Conservation (phyloP, 2,797 vertebrate species). For the Enteromius radiatus region DNA sequence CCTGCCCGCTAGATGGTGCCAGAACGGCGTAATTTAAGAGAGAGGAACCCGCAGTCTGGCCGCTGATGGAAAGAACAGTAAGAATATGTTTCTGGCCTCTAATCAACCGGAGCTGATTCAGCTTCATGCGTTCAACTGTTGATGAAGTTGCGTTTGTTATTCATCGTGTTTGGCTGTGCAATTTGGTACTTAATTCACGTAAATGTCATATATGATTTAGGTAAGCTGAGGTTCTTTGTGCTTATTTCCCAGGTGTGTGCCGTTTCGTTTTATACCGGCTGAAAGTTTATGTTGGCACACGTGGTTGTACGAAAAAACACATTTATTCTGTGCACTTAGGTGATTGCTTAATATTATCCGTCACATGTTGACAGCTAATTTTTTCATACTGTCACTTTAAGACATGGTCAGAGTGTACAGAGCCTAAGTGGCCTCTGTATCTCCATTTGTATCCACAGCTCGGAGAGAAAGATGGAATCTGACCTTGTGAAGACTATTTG, state of each 20-base stretch:
- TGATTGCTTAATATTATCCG: not conserved
- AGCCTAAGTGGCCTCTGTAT: not conserved
- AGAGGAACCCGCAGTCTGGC: no score
- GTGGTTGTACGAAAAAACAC: not conserved
- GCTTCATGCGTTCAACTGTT: not conserved
- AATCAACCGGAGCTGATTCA: not conserved
- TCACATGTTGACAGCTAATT: not conserved
- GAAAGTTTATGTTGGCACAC: not conserved
- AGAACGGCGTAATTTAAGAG: not conserved
- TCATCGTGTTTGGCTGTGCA: not conserved
- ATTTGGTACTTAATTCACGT: not conserved
- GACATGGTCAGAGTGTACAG: not conserved
- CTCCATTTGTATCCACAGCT: not conserved
- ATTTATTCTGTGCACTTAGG: not conserved
- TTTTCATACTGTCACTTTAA: not conserved
- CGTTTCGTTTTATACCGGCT: not conserved
- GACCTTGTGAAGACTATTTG: conserved; percentile 1
- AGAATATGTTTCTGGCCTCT: not conserved
- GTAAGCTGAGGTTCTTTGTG: not conserved
- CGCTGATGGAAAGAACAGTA: no score
- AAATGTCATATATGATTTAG: not conserved
- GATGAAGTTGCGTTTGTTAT: not conserved
- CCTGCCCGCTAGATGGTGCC: conserved; percentile 28
- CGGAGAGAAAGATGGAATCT: not conserved
- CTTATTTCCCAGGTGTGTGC: not conserved